These are phyloP conservation scores for Podargus strigoides DNA, from an alignment of 2,797 vertebrate species.

Conservation along the genomic window DNA sequence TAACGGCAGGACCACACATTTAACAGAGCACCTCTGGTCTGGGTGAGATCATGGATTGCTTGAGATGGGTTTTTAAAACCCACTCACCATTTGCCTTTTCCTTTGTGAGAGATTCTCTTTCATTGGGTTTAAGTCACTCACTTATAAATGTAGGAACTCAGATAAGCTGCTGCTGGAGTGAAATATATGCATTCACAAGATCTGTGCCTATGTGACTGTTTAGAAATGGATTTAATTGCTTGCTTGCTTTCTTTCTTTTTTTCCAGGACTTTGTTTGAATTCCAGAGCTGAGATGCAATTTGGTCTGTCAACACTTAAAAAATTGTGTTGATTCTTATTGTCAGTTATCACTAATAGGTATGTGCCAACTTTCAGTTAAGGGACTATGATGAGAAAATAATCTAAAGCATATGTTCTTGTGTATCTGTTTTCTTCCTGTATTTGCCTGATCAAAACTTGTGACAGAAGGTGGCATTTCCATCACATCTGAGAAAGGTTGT, in stretches of 20 bases:
- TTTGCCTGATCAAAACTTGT: neutral
- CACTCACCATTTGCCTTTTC: neutral
- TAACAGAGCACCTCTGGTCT: neutral
- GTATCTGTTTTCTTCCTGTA: neutral
- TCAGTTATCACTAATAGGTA: neutral
- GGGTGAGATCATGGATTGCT: neutral
- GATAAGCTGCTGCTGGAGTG: neutral
- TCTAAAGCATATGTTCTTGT: neutral
- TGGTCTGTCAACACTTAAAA: neutral
- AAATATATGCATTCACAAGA: neutral
- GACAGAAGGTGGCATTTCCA: neutral
- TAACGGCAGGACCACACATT: neutral
- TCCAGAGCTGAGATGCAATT: neutral
- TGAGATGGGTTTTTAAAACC: neutral
- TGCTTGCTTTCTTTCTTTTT: neutral
- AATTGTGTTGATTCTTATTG: neutral
- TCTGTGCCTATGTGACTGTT: neutral
- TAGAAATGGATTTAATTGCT: neutral
- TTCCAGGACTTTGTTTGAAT: neutral
- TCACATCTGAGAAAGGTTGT: neutral
- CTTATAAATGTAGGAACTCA: neutral
- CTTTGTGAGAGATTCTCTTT: neutral
- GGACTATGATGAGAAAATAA: neutral
- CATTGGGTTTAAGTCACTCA: neutral
- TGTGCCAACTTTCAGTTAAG: neutral